A percentile compares a stretch with the other conserved stretches of the same genome.
Conservation (phyloP, 2,888 invertebrate species). For the Meiosimyza platycephala region DNA sequence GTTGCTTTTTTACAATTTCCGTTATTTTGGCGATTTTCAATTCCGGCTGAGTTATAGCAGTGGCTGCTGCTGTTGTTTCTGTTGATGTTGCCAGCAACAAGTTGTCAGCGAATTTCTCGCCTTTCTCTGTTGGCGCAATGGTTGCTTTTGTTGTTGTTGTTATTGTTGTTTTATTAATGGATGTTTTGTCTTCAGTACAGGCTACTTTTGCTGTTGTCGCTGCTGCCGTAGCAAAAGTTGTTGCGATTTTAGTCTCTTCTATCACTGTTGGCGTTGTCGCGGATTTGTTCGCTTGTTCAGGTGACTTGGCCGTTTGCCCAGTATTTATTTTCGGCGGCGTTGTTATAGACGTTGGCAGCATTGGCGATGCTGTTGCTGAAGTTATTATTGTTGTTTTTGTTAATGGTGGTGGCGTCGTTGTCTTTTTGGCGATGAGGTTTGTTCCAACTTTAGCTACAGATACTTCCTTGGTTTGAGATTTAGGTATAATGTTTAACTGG, state of each 20-base stretch:
- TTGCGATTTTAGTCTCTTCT: conserved; percentile 44
- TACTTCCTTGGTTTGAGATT: conserved; percentile 1
- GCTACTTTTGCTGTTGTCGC: conserved; percentile 36
- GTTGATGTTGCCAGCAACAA: conserved; percentile 26
- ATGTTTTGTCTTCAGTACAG: conserved; percentile 40
- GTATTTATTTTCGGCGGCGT: conserved; percentile 63
- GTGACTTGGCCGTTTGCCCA: conserved; percentile 66
- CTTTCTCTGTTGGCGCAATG: conserved; percentile 27
- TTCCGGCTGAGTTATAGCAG: conserved; percentile 48
- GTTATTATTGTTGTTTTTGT: conserved; percentile 44
- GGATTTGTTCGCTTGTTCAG: conserved; percentile 54
- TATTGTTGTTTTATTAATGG: conserved; percentile 42
- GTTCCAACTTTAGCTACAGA: conserved; percentile 38
- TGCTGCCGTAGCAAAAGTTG: conserved; percentile 44
- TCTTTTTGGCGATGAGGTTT: conserved; percentile 41
- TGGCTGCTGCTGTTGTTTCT: conserved; percentile 43
- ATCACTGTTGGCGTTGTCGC: conserved; percentile 48
- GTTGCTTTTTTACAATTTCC: conserved; percentile 25
- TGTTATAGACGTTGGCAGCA: conserved; percentile 48
- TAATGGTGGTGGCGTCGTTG: conserved; percentile 42
- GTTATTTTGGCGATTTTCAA: conserved; percentile 35
- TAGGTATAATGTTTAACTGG: background rate
- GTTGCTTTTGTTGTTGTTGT: conserved; percentile 40
- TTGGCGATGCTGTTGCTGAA: conserved; percentile 41
- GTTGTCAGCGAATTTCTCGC: conserved; percentile 42